These are phyloP conservation scores for Betta splendens DNA, from an alignment of 2,797 vertebrate genomes.

Conservation along the genomic window DNA sequence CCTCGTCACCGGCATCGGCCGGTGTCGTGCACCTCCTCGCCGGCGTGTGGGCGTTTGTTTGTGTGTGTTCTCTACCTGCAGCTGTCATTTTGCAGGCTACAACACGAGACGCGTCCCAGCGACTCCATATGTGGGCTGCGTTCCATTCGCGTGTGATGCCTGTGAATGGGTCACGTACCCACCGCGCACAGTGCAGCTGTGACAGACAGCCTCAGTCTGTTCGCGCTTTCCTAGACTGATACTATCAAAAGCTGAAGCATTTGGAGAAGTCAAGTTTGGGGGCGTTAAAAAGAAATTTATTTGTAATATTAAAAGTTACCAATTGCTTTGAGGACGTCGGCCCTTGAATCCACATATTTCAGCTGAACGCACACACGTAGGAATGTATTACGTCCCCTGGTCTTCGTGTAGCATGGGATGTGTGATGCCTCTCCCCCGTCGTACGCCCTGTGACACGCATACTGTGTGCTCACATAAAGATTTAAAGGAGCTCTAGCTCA, in stretches of 20 bases:
- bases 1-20: constrained; percentile 22
- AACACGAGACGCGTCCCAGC: constrained; percentile 27
- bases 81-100: constrained; percentile 39
- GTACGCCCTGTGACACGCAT: too few species aligned
- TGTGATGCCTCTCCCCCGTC: too few species aligned
- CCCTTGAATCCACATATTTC: too few species aligned
- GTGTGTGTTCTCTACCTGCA: constrained; percentile 33
- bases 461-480: too few species aligned
- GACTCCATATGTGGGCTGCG: constrained; percentile 38
- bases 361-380: too few species aligned
- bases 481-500: constrained; percentile 16
- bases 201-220: neutral
- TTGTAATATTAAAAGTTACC: too few species aligned
- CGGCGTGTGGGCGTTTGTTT: constrained; percentile 17
- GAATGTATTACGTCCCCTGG: too few species aligned
- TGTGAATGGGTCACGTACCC: constrained; percentile 28
- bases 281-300: too few species aligned
- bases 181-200: constrained; percentile 11
- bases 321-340: too few species aligned
- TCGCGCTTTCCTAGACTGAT: neutral
- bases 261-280: neutral
- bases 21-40: constrained; percentile 10
- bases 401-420: too few species aligned
- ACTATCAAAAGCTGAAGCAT: neutral
- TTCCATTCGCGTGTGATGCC: constrained; percentile 13